Conservation (phyloP, 2,888 invertebrate species). For the Ptychoptera contaminata region DNA sequence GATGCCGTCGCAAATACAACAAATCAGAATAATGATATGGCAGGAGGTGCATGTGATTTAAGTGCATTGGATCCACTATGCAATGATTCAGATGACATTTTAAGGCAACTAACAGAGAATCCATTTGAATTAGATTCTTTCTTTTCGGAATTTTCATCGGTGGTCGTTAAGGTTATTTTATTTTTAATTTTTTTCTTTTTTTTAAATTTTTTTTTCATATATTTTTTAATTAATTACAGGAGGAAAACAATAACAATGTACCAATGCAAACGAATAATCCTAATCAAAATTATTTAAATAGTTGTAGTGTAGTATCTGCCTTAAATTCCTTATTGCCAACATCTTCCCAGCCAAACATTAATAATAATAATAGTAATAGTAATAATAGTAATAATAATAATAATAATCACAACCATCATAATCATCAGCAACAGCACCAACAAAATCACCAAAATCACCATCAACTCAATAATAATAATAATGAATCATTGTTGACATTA, state of each 20-base stretch:
- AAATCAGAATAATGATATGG: conserved; percentile 15
- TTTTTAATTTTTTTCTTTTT: conserved; percentile 5
- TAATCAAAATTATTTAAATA: conserved; percentile 1
- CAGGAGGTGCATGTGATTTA: conserved; percentile 20
- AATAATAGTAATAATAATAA: not conserved
- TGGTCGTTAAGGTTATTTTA: conserved; percentile 51
- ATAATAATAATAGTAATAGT: not conserved
- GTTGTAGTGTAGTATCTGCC: too few species aligned
- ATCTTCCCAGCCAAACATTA: not conserved
- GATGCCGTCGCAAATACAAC: conserved; percentile 14
- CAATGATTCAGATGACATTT: conserved; percentile 60
- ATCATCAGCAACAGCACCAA: conserved; percentile 13
- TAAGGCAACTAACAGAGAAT: conserved; percentile 68
- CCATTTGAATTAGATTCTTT: conserved; percentile 77
- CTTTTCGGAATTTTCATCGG: conserved; percentile 57
- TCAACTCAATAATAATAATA: conserved; percentile 11
- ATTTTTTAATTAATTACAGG: conserved; percentile 28
- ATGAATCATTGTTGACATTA: too few species aligned
- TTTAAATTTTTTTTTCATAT: conserved; percentile 11
- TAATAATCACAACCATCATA: not conserved
- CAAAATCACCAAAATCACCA: conserved; percentile 1
- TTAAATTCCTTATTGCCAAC: too few species aligned
- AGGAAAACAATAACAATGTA: conserved; percentile 23
- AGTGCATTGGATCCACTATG: conserved; percentile 28
- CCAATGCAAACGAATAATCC: conserved; percentile 18